phyloP scores from a whole-genome alignment of 2,113 vertebrate species.

The Upupa epops region DNA sequence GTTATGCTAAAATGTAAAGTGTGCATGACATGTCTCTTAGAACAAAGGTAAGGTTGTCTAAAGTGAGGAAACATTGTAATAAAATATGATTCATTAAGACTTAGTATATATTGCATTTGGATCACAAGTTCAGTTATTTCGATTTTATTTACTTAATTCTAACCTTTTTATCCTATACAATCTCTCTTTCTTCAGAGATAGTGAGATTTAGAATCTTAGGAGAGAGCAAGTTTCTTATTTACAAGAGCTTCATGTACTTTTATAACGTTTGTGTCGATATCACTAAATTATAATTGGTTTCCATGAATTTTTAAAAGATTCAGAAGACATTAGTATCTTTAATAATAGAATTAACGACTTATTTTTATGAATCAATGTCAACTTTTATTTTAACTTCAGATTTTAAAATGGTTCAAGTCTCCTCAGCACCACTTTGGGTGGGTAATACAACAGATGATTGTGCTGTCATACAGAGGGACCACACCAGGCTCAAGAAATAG shows the following conservation, averaged over 20 bases:
- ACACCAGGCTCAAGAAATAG: background rate
- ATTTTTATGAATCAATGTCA: background rate
- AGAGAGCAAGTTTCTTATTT: background rate
- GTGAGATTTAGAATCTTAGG: background rate
- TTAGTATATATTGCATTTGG: background rate
- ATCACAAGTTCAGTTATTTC: background rate
- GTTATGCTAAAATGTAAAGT: background rate
- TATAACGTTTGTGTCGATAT: background rate
- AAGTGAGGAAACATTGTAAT: background rate
- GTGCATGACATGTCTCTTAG: background rate
- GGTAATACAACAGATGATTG: background rate
- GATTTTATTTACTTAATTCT: background rate
- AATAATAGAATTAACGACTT: background rate
- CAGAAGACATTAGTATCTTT: background rate
- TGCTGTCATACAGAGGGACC: background rate
- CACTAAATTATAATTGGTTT: background rate
- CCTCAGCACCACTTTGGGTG: background rate
- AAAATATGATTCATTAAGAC: background rate
- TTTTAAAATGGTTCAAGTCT: background rate
- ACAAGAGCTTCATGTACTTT: background rate
- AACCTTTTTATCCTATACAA: background rate
- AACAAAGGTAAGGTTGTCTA: background rate
- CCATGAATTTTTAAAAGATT: background rate
- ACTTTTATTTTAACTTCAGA: background rate
- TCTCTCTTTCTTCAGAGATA: background rate